Evolutionary conservation across 2,797 vertebrate species (phyloP), one percentile per base, ranked within the genome.

Genomic region (Eulemur albifrons): DNA sequence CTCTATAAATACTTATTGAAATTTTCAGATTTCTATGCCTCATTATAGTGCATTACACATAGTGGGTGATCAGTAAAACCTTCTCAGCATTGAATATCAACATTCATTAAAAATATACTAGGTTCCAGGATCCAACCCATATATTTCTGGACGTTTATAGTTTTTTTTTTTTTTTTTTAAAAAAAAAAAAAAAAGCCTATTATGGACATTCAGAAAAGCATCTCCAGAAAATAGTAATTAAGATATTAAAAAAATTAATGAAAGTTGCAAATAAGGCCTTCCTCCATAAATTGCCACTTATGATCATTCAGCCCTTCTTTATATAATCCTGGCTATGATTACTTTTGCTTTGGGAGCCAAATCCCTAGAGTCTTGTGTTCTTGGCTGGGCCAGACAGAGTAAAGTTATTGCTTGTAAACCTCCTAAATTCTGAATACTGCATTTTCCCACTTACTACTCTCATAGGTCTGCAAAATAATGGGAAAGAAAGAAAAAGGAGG

Each of bases 291-390:
- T 67, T 95, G n/a, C 45, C 45, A 92, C 0, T 88, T 86, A 52
- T 0, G 45, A 77, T 88, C 50, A 52, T 95, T 88, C 14, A 14
- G 27, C 30, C 48, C 25, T 73, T 61, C 17, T 50, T 95, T 85
- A 90, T 61, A 88, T 27, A 87, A 75, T 94, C 43, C 23, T 83
- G 65, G 54, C 45, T 89, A 63, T 57, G 95, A 82, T 85, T 90
- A 43, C 45, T 88, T 94, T 88, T 65, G 72, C 54, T 88, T 97
- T 82, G 61, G 25, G 12, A 95, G 69, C n/a, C 65, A 89, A 80
- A 83, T 96, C 95, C 92, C 92, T 73, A 13, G 57, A 88, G 90
- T 90, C 95, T 54, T 92, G 18, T 93, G 92, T 93, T 95, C 87
- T 65, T 94, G 45, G 43, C 35, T 85, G 45, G n/a, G 2, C 1